Base-by-base conservation (phyloP, 2,888 invertebrate species). In the Digitonthophagus gazella region DNA sequence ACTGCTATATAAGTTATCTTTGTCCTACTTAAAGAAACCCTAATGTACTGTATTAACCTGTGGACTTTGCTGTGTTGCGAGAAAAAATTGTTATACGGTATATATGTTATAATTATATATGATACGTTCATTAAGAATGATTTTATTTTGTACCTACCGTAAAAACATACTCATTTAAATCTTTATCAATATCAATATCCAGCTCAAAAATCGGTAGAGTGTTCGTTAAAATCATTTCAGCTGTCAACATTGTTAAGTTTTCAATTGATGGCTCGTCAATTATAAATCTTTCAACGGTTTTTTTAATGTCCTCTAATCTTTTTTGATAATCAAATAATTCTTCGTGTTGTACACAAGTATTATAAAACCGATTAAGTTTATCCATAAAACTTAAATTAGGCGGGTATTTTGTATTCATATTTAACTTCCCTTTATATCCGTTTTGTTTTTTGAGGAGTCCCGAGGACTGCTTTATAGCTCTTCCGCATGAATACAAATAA, bases 401-500 rank as follows among this genome's bases (percentile, higher is more conserved):
- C n/a, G n/a, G n/a, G n/a, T n/a, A n/a, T n/a, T n/a, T n/a, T n/a
- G n/a, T n/a, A n/a, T n/a, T 72, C 65, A 67, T 58, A 64, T 69
- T 44, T 55, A 74, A 66, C 67, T 74, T 70, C 19, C 68, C 65
- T 14, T 68, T 68, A 64, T 75, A n/a, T n/a, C n/a, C n/a, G n/a
- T n/a, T n/a, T 63, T 64, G 65, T 64, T 61, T 65, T 67, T 73
- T 72, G 74, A 65, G 69, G 64, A 19, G n/a, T n/a, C n/a, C n/a
- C n/a, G n/a, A 14, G 16, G 20, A 16, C 15, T 68, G 18, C 3
- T 58, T 6, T 3, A 3, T 6, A 16, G 73, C 71, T 28, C 65
- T 64, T 20, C 79, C 78, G 69, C 79, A 79, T 4, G 78, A 75
- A 70, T 74, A 79, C 55, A 77, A 75, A 58, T 79, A 79, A 69